Percentiles rank a stretch among this genome's conserved stretches.
phyloP scores from a whole-genome alignment of 1,140 invertebrate species.

The Cotesia typhae region DNA sequence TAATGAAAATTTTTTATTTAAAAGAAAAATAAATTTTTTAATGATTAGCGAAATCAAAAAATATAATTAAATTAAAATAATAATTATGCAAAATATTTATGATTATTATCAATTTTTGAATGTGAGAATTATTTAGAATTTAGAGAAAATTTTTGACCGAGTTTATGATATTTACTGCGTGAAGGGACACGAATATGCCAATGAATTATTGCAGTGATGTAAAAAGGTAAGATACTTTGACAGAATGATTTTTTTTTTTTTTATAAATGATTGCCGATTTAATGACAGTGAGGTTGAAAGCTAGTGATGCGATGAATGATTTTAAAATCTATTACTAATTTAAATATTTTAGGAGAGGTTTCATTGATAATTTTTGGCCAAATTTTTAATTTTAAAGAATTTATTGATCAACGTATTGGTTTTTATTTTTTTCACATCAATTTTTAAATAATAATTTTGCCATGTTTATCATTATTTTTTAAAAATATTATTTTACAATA shows the following conservation, averaged over 20 bases:
- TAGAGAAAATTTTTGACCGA: neutral
- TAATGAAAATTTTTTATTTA: neutral
- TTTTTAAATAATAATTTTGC: conserved; percentile 30
- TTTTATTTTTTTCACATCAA: conserved; percentile 10
- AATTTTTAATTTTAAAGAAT: conserved; percentile 36
- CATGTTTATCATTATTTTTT: conserved; percentile 5
- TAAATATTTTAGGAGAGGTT: conserved; percentile 28
- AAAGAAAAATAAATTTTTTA: conserved; percentile 11
- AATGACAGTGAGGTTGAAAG: conserved; percentile 22
- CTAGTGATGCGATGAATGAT: conserved; percentile 33
- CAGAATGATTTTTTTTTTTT: conserved; percentile 23
- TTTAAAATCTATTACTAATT: conserved; percentile 25
- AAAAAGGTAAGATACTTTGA: conserved; percentile 34
- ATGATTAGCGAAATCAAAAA: neutral
- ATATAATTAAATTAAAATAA: neutral
- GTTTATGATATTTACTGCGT: neutral
- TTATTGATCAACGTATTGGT: conserved; percentile 34
- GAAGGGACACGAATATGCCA: conserved; percentile 30
- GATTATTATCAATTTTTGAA: neutral
- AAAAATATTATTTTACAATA: conserved; percentile 5
- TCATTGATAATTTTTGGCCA: conserved; percentile 26
- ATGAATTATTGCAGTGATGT: conserved; percentile 41
- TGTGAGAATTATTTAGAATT: neutral
- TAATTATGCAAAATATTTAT: conserved; percentile 6
- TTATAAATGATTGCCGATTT: conserved; percentile 18